A percentile compares a stretch with the other conserved stretches of the same genome.
Evolutionary conservation across 2,888 invertebrate species (phyloP).

Genomic region (Watsonalla cultraria): DNA sequence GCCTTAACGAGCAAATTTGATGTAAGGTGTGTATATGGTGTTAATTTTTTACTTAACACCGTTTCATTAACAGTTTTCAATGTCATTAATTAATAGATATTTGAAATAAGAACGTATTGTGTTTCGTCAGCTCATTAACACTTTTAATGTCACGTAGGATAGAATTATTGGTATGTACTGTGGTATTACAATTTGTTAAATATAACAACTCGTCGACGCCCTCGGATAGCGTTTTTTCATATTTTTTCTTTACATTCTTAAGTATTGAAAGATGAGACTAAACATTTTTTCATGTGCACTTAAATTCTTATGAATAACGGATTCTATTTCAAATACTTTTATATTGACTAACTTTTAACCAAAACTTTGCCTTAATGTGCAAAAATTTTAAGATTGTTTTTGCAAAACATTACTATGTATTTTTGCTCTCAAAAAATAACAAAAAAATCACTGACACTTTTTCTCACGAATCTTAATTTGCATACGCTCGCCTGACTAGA

Average conservation of each 20-base stretch:
- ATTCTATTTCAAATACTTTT: too few relatives aligned
- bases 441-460: too few relatives aligned
- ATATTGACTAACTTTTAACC: too few relatives aligned
- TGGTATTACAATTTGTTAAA: neutral
- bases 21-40: neutral
- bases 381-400: too few relatives aligned
- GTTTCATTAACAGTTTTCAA: neutral
- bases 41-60: neutral
- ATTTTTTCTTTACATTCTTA: too few relatives aligned
- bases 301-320: too few relatives aligned
- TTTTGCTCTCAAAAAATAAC: too few relatives aligned
- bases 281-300: too few relatives aligned
- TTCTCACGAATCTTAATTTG: conserved; percentile 59
- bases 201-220: neutral
- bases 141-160: neutral
- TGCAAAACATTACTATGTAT: too few relatives aligned
- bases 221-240: neutral
- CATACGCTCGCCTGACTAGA: conserved; percentile 34
- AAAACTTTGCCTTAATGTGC: too few relatives aligned
- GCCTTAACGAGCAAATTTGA: neutral
- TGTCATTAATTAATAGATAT: neutral
- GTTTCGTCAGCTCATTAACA: neutral
- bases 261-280: too few relatives aligned
- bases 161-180: neutral
- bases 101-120: neutral